These are phyloP conservation scores for Rhadinocentrus ornatus DNA, from an alignment of 2,797 vertebrate genomes.

Conservation along the genomic window DNA sequence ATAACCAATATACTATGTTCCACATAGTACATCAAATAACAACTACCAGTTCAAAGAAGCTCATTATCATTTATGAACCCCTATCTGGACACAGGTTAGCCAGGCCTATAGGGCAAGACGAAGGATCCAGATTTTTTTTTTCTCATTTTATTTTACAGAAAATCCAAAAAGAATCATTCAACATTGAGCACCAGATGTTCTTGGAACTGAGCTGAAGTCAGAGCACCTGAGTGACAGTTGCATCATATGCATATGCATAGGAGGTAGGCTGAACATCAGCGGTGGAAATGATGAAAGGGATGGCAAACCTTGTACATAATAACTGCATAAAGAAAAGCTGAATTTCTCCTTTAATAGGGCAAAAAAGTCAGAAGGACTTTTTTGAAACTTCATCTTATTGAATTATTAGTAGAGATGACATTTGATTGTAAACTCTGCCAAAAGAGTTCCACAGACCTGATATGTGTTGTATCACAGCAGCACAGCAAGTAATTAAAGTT, in stretches of 20 bases:
- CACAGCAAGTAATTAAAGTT: too few relatives aligned
- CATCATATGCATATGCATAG: constrained; percentile 9
- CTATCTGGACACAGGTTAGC: constrained; percentile 35
- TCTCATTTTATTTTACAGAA: constrained; percentile 5
- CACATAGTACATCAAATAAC: constrained; percentile 66
- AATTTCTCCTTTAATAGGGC: background rate
- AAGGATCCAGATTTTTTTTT: constrained; percentile 28
- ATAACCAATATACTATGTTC: constrained; percentile 41
- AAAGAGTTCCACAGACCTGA: too few relatives aligned
- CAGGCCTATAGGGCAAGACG: constrained; percentile 1
- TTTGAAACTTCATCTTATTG: background rate
- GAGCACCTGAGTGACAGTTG: constrained; percentile 18
- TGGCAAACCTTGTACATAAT: background rate
- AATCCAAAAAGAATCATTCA: constrained; percentile 39
- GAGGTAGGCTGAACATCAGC: constrained; percentile 1
- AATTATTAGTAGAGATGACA: too few relatives aligned
- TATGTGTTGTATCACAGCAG: too few relatives aligned
- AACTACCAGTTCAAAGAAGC: constrained; percentile 67
- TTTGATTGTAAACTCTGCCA: too few relatives aligned
- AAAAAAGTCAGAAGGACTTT: background rate
- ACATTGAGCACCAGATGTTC: constrained; percentile 3
- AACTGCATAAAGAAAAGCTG: background rate
- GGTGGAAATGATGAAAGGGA: constrained; percentile 31
- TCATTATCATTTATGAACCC: constrained; percentile 57
- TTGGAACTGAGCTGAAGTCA: background rate